Evolutionary conservation across 2,113 vertebrate species (phyloP).

Genomic region (Charadrius vociferus): DNA sequence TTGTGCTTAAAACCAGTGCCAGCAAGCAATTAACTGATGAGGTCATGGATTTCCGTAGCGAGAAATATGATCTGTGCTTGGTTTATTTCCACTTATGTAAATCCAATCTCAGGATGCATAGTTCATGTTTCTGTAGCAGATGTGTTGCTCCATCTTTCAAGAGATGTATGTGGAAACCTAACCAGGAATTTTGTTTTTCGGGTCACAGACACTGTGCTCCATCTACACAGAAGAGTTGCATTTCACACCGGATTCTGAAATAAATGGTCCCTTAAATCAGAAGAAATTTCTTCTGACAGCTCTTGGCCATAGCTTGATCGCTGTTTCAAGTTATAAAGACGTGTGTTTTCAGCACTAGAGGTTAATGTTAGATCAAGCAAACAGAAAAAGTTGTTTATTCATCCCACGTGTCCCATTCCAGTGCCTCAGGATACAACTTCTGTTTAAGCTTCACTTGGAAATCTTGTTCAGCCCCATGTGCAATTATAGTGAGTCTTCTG

Average conservation of each 20-base stretch:
- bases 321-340: background rate
- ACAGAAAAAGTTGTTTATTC: background rate
- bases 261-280: background rate
- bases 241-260: background rate
- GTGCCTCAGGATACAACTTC: background rate
- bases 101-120: background rate
- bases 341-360: background rate
- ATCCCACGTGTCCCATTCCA: background rate
- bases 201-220: background rate
- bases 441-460: background rate
- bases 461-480: background rate
- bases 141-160: background rate
- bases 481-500: background rate
- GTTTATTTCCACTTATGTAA: background rate
- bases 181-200: background rate
- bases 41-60: background rate
- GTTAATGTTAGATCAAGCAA: background rate
- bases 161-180: background rate
- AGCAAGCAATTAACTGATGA: background rate
- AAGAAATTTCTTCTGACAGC: background rate
- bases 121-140: background rate
- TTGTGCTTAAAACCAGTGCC: background rate
- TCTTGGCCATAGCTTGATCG: background rate
- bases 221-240: background rate
- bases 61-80: background rate